Conservation (phyloP, 2,797 vertebrate genomes). For the Chanos chanos region DNA sequence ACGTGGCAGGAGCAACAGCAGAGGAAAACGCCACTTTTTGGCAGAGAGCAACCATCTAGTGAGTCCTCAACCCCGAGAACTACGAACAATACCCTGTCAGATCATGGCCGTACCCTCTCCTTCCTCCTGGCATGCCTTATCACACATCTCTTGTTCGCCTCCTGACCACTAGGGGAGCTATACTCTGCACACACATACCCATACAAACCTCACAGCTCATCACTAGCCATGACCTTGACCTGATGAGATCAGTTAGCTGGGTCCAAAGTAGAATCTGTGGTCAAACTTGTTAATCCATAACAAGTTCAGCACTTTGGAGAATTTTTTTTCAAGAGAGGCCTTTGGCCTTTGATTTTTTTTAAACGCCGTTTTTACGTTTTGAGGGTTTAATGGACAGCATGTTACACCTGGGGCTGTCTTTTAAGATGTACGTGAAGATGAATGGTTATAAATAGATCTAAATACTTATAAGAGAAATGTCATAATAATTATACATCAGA, state of each 20-base stretch:
- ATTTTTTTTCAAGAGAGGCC: too few relatives aligned
- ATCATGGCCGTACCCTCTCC: slow-evolving; percentile 50
- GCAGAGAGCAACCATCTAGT: slow-evolving; percentile 20
- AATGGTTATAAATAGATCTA: slow-evolving; percentile 11
- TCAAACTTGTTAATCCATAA: too few relatives aligned
- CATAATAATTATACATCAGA: too few relatives aligned
- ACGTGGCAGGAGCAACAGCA: slow-evolving; percentile 78
- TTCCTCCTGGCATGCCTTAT: slow-evolving; percentile 60
- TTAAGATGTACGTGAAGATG: slow-evolving; percentile 1
- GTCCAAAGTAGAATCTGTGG: too few relatives aligned
- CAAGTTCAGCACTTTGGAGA: too few relatives aligned
- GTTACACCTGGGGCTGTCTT: slow-evolving; percentile 7
- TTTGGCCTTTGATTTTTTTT: too few relatives aligned
- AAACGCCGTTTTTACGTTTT: too few relatives aligned
- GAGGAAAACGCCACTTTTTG: slow-evolving; percentile 39
- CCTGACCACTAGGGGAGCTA: slow-evolving; percentile 59
- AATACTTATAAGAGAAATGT: slow-evolving; percentile 11
- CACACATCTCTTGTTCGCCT: slow-evolving; percentile 62
- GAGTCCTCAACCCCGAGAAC: slow-evolving; percentile 45
- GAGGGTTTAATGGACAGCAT: background rate
- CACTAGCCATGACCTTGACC: background rate
- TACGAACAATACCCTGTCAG: slow-evolving; percentile 38
- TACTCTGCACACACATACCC: slow-evolving; percentile 4
- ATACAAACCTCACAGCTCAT: background rate
- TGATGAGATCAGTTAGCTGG: too few relatives aligned